Base-by-base conservation (phyloP, 2,888 invertebrate genomes). In the Metallyticus violacea region DNA sequence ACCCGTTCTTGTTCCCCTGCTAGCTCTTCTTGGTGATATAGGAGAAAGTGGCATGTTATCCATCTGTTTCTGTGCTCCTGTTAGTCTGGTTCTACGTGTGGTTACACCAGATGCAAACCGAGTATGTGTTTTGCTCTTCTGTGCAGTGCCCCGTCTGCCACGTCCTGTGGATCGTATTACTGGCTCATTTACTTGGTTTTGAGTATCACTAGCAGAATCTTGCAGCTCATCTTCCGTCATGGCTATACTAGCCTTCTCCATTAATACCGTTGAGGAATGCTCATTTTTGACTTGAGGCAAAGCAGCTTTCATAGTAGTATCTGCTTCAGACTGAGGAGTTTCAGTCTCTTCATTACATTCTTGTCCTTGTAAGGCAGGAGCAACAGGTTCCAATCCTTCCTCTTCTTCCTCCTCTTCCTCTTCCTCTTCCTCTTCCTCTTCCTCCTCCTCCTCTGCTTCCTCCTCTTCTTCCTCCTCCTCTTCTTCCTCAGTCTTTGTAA, bases 221-320 rank as follows among this genome's bases (percentile, higher is more conserved):
- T n/a, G 92, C 92, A 5, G 94, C 92, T 28, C 95, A 92, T 0
- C 94, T 94, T 88, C 94, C 94, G 1, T 94, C 93, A 15, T 62
- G 40, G 4, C 40, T 15, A 62, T 62, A 62, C 22, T 9, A 62
- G 1, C 94, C 94, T 6, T 91, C 91, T 62, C 91, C 91, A 15
- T 22, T 15, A 62, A 15, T 62, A 9, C 91, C 90, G 40, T 91
- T 77, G 29, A 77, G 30, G 83, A 79, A 15, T 7, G 22, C 27
- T 79, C 40, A n/a, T 26, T 83, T 28, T 83, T 78, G 3, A 79
- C 79, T 81, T 81, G 28, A 22, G 29, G 9, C 4, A 26, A 6
- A 26, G 22, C 7, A 26, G 26, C 25, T 25, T 7, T 83, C 78
- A 28, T 40, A 7, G 40, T 79, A n/a, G 77, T 77, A 5, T 77